Evolutionary conservation across 1,140 invertebrate genomes (phyloP), one percentile per base, ranked within the genome.

Genomic region (Acromyrmex heyeri): DNA sequence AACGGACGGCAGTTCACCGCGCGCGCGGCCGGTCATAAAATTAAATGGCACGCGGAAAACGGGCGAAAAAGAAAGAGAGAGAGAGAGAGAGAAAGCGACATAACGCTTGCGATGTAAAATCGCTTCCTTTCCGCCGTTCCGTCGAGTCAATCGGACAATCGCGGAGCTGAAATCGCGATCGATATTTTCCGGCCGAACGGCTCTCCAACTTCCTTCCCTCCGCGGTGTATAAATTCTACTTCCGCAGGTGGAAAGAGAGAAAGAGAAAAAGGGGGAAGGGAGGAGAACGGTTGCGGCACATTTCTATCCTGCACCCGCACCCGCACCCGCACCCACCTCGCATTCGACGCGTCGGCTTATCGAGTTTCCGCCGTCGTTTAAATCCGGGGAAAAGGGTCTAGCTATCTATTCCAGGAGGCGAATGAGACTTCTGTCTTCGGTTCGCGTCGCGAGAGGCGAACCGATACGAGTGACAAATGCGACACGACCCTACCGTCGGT

Each of bases 31-130:
- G 90, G 18, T 88, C 92, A 91, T 92, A 91, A 93, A 92, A 93
- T 93, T 91, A 92, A 93, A 93, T 93, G 81, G 89, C 90, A 87
- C 90, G 88, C 69, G 79, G 79, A 61, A 73, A 83, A 83, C 79
- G 69, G 12, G 34, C 50, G 12, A 57, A 57, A 48, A 44, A 48
- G 59, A n/a, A n/a, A 64, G 70, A 57, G 27, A 30, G 21, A 50
- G 18, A 18, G 48, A 57, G 44, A 18, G 48, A 53, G 14, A 75
- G 85, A 82, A 10, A 48, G 44, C 38, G n/a, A 38, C 44, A 62
- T n/a, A 62, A 30, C 72, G 34, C n/a, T 34, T 10, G 44, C 85
- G 57, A 83, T 65, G 79, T 83, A 75, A 75, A 83, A 83, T 38
- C 79, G 79, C 57, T 83, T 83, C 69, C 79, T 73, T 75, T 83